Percentiles rank a stretch among this genome's conserved stretches.
phyloP scores from a whole-genome alignment of 2,888 invertebrate species.

The Schizaphis graminum region DNA sequence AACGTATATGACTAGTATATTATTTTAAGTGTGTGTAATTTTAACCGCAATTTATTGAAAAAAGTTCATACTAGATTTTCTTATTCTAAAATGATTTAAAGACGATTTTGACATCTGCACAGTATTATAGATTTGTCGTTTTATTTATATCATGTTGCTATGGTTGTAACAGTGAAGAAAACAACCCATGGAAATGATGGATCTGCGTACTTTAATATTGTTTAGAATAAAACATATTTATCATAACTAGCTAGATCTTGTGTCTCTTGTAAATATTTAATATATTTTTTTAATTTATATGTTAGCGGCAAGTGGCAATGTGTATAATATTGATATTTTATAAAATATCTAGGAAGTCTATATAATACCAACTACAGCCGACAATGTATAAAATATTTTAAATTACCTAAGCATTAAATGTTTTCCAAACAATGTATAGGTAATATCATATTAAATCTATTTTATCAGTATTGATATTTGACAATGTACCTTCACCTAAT shows the following conservation, averaged over 20 bases:
- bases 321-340: too few species aligned
- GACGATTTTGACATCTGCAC: neutral
- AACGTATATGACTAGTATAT: neutral
- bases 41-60: neutral
- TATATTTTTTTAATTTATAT: neutral
- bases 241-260: neutral
- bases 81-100: neutral
- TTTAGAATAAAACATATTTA: neutral
- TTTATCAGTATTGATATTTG: too few species aligned
- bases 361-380: too few species aligned
- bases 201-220: neutral
- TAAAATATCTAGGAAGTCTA: too few species aligned
- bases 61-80: neutral
- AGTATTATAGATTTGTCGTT: neutral
- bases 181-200: neutral
- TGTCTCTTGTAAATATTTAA: too few species aligned
- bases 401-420: too few species aligned
- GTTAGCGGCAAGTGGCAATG: too few species aligned
- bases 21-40: neutral
- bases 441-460: too few species aligned
- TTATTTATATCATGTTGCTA: neutral
- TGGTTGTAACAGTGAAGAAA: neutral
- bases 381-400: too few species aligned
- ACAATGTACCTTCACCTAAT: too few species aligned
- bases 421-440: too few species aligned